phyloP scores from a whole-genome alignment of 2,113 vertebrate genomes.

The Cyprinodon tularosa region DNA sequence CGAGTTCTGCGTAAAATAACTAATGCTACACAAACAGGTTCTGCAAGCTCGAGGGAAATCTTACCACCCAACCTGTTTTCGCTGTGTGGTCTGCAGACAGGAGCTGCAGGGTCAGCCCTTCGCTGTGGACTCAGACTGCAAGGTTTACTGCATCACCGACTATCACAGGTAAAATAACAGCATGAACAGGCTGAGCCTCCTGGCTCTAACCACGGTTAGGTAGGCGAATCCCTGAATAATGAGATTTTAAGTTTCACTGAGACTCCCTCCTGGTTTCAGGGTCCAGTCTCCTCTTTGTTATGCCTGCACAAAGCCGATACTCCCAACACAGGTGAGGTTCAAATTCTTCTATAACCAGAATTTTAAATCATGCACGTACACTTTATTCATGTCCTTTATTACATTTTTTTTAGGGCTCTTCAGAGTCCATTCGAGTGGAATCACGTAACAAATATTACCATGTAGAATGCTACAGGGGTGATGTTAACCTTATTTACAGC shows the following conservation, averaged over 20 bases:
- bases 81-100: constrained; percentile 87
- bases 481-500: constrained; percentile 73
- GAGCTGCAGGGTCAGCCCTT: constrained; percentile 89
- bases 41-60: constrained; percentile 91
- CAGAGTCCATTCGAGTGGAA: constrained; percentile 88
- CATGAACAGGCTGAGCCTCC: not conserved
- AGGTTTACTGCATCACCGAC: constrained; percentile 92
- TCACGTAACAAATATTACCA: constrained; percentile 90
- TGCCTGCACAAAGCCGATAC: constrained; percentile 57
- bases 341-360: not conserved
- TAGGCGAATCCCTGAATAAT: not conserved
- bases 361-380: not conserved
- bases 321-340: constrained; percentile 63
- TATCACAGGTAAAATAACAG: constrained; percentile 83
- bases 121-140: constrained; percentile 86
- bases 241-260: constrained; percentile 16
- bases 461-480: constrained; percentile 85
- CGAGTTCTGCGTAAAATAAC: not conserved
- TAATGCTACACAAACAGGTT: constrained; percentile 76
- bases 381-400: not conserved
- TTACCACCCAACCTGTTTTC: constrained; percentile 92
- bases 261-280: constrained; percentile 50
- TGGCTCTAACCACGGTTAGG: constrained; percentile 9
- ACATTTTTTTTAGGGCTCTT: constrained; percentile 83
- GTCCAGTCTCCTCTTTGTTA: constrained; percentile 60